These are phyloP conservation scores for Siniperca scherzeri DNA, from an alignment of 2,797 vertebrate genomes.

Conservation along the genomic window DNA sequence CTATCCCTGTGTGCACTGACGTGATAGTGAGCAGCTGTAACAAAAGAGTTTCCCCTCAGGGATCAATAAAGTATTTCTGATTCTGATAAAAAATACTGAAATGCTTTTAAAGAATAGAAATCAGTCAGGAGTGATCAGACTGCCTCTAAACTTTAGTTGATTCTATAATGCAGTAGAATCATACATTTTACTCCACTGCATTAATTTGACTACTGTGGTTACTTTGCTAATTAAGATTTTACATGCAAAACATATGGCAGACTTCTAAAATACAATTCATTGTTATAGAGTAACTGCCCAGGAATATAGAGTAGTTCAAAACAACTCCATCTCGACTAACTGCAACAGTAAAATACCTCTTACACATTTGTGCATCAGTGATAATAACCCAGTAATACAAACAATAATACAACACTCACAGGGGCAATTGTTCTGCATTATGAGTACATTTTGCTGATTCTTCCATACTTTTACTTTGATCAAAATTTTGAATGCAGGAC, in stretches of 20 bases:
- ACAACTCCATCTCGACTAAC: background rate
- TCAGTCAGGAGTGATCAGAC: background rate
- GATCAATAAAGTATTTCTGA: no score
- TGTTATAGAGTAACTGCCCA: background rate
- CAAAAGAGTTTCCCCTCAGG: no score
- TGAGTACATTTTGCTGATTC: background rate
- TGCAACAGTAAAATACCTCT: background rate
- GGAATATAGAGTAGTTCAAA: background rate
- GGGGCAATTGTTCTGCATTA: background rate
- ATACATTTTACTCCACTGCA: background rate
- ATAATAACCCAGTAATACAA: background rate
- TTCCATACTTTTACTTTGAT: background rate
- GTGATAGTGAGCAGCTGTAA: no score
- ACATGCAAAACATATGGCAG: background rate
- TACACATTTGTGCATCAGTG: background rate
- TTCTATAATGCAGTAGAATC: background rate
- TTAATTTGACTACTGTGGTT: background rate
- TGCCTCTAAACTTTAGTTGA: background rate
- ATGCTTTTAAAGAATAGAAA: background rate
- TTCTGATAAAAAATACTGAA: background rate
- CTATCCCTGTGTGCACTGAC: no score
- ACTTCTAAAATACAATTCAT: background rate
- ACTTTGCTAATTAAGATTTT: background rate
- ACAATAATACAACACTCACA: background rate
- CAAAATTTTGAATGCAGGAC: background rate